phyloP scores from a whole-genome alignment of 1,140 invertebrate species.

The Ceratina australensis region DNA sequence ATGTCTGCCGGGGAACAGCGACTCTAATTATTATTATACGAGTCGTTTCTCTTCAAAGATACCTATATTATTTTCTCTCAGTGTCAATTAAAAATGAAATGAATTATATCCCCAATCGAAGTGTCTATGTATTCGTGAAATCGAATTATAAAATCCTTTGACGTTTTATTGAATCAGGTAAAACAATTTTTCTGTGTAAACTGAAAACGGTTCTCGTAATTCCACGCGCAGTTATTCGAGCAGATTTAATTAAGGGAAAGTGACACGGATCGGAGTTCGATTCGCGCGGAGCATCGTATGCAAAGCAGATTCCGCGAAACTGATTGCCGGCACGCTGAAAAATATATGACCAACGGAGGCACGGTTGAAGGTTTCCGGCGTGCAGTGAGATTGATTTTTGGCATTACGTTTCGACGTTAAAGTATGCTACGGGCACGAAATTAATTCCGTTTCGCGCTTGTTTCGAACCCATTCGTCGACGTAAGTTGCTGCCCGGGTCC shows the following conservation, averaged over 20 bases:
- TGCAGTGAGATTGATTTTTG: conserved; percentile 33
- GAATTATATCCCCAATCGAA: neutral
- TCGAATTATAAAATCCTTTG: too few relatives aligned
- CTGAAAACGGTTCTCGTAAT: neutral
- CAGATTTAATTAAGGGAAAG: conserved; percentile 10
- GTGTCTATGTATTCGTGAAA: neutral
- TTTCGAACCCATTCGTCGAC: neutral
- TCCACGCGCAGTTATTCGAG: too few relatives aligned
- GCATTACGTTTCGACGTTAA: conserved; percentile 39
- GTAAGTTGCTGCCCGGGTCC: neutral
- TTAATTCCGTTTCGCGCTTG: conserved; percentile 26
- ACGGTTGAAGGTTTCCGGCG: neutral
- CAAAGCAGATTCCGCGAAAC: neutral
- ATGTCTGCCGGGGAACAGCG: neutral
- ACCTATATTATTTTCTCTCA: neutral
- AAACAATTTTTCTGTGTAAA: too few relatives aligned
- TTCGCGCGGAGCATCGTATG: conserved; percentile 2
- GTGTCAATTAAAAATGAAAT: too few relatives aligned
- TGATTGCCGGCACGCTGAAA: neutral
- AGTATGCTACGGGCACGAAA: conserved; percentile 31
- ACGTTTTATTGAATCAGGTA: too few relatives aligned
- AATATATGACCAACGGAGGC: conserved; percentile 20
- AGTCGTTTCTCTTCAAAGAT: neutral
- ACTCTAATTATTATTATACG: neutral
- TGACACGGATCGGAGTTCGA: conserved; percentile 5